Conservation (phyloP, 2,888 invertebrate species). For the Hymenopus coronatus region DNA sequence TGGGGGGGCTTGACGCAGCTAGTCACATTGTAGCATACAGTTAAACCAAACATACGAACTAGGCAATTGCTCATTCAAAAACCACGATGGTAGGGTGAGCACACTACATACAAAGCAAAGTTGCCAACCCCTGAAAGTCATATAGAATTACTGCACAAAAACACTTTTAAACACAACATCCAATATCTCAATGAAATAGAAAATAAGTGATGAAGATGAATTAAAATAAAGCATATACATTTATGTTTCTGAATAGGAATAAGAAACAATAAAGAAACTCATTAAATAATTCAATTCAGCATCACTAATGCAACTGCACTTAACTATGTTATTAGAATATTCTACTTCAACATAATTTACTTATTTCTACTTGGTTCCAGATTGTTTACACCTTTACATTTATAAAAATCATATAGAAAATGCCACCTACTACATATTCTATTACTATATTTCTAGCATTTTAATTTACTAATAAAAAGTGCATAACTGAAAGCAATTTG, state of each 20-base stretch:
- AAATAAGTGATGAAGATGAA: slow-evolving; percentile 2
- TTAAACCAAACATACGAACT: not conserved
- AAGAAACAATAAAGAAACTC: not conserved
- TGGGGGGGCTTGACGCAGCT: not conserved
- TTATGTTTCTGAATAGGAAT: not conserved
- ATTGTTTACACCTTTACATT: not conserved
- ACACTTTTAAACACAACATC: slow-evolving; percentile 21
- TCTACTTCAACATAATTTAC: not conserved
- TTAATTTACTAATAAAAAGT: not conserved
- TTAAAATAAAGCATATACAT: not conserved
- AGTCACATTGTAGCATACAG: not conserved
- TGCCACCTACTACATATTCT: not conserved
- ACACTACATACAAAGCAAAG: slow-evolving; percentile 22
- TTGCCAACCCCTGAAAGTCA: slow-evolving; percentile 23
- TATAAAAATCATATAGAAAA: not conserved
- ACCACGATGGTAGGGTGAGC: slow-evolving; percentile 7
- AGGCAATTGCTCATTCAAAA: slow-evolving; percentile 10
- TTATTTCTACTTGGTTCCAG: not conserved
- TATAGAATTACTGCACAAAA: slow-evolving; percentile 23
- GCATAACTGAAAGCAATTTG: no score
- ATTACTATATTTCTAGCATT: not conserved
- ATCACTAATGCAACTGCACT: slow-evolving; percentile 9
- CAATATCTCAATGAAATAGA: slow-evolving; percentile 6
- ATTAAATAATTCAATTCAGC: slow-evolving; percentile 5
- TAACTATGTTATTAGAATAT: not conserved